Percentiles rank a stretch among this genome's conserved stretches.
These are phyloP conservation scores for Pseudopodoces humilis DNA, from an alignment of 2,113 vertebrate species.

Conservation along the genomic window DNA sequence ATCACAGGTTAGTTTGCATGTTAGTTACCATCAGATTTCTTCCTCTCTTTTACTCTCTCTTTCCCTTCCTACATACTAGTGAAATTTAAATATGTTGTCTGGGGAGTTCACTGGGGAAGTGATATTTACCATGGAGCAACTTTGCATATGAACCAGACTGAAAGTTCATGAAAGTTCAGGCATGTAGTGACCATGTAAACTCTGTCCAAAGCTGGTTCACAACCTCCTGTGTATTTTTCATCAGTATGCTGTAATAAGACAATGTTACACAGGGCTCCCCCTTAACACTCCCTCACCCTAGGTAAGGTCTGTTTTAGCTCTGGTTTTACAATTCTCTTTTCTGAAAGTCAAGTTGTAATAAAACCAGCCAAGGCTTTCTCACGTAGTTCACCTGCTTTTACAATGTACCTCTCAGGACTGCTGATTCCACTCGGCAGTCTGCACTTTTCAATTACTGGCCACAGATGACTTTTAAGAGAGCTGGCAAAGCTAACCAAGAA, in stretches of 20 bases:
- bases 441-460: conserved; percentile 7
- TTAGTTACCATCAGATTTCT: not conserved
- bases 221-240: not conserved
- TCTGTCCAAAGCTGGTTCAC: not conserved
- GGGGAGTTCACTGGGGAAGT: not conserved
- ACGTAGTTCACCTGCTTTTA: not conserved
- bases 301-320: not conserved
- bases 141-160: conserved; percentile 1
- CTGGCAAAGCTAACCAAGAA: conserved; percentile 13
- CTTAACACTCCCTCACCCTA: not conserved
- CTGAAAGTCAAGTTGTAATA: not conserved
- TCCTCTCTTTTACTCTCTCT: not conserved
- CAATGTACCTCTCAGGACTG: not conserved
- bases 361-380: not conserved
- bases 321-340: not conserved
- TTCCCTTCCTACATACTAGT: not conserved
- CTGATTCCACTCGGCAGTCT: not conserved
- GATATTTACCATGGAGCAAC: not conserved
- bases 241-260: not conserved
- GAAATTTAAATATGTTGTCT: not conserved
- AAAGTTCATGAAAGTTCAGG: not conserved
- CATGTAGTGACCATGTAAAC: not conserved
- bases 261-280: fast-evolving
- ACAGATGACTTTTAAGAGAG: not conserved
- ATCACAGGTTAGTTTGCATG: not conserved